Evolutionary conservation across 1,140 invertebrate species (phyloP), one percentile per base, ranked within the genome.

Genomic region (Neocloeon triangulifer): DNA sequence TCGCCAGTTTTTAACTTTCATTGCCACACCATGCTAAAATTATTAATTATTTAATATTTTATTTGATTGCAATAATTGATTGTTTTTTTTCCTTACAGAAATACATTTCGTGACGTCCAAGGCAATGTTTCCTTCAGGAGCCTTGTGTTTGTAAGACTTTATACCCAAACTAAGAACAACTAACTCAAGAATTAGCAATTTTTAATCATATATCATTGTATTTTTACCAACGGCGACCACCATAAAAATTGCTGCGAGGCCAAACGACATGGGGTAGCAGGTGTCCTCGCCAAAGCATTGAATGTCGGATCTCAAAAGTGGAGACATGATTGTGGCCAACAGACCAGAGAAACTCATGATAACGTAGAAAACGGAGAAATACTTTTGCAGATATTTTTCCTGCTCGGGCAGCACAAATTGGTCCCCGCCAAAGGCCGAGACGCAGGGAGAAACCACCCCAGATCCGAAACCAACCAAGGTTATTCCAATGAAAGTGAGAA

Each of bases 91-190:
- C 16, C 15, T 25, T 8, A 33, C 21, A 15, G 14, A 19, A n/a
- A 16, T 33, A 5, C 13, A n/a, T 40, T 69, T 67, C 1, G 64
- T 49, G 2, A 91, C 81, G 46, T 69, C 58, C 2, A 75, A 53
- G 8, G 92, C 55, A 19, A 92, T 60, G 49, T 91, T 92, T 18
- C 84, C 84, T 35, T 71, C 55, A 0, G 84, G 80, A 31, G 74
- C 60, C 41, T 69, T 69, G 7, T 78, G 71, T 27, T 57, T 68
- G 48, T 96, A 96, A 35, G 55, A 55, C 46, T 67, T 77, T 13
- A 88, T 88, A 37, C 59, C 38, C 15, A 77, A 50, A 47, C 94
- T 94, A 37, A 92, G 68, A 50, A 48, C 7, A 26, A 27, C 7
- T 3, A 25, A 28, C n/a, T 10, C 13, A 2, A n/a, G n/a, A n/a